Evolutionary conservation across 2,113 vertebrate species (phyloP).

Genomic region (Rhinichthys klamathensis): DNA sequence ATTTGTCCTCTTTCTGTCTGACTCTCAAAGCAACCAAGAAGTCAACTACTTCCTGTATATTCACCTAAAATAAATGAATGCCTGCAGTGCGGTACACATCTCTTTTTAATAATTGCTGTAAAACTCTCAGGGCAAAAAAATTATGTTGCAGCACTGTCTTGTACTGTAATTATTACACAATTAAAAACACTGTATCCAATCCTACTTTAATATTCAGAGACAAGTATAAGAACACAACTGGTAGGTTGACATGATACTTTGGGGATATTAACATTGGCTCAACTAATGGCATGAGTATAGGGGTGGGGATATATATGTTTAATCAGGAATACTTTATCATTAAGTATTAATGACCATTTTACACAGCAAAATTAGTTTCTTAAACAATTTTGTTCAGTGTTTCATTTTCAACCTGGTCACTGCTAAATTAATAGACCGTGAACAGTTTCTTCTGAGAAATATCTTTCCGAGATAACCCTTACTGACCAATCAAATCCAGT

Average conservation of each 20-base stretch:
- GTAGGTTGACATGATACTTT: background rate
- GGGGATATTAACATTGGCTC: no score
- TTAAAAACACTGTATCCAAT: no score
- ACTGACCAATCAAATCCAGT: slow-evolving; percentile 20
- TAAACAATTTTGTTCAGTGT: background rate
- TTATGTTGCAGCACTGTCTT: background rate
- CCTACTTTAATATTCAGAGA: background rate
- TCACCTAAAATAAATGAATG: background rate
- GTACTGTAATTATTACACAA: background rate
- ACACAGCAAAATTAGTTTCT: background rate
- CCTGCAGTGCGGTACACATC: background rate
- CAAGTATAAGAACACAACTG: background rate
- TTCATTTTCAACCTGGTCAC: background rate
- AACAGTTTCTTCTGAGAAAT: slow-evolving; percentile 9
- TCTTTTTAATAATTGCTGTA: background rate
- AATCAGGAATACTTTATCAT: no score
- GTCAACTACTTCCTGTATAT: background rate
- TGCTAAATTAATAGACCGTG: slow-evolving; percentile 6
- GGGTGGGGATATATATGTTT: no score
- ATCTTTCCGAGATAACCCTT: slow-evolving; percentile 4
- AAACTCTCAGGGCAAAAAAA: background rate
- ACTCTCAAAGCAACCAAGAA: background rate
- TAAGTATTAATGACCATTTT: background rate
- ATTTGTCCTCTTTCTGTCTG: background rate
- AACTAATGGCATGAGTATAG: no score